Percentiles rank a stretch among this genome's conserved stretches.
Conservation (phyloP, 2,888 invertebrate species). For the Drosophila greeni region DNA sequence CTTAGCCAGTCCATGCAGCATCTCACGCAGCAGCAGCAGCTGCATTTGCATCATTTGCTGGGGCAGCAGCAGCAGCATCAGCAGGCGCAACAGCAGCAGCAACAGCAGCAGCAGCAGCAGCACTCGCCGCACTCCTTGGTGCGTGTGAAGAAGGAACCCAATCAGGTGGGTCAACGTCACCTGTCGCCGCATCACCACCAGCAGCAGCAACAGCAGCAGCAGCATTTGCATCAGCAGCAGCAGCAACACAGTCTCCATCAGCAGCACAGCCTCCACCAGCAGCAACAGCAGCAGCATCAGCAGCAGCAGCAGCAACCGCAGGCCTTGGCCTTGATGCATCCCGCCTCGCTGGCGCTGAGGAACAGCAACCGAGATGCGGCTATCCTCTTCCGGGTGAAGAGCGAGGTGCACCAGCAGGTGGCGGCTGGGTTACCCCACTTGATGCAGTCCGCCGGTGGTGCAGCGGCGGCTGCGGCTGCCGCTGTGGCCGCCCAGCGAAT, state of each 20-base stretch:
- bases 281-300: constrained; percentile 61
- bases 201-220: constrained; percentile 69
- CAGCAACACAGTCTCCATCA: constrained; percentile 60
- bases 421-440: constrained; percentile 74
- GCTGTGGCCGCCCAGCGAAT: constrained; percentile 78
- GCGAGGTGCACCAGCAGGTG: constrained; percentile 77
- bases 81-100: constrained; percentile 48
- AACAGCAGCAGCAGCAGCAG: constrained; percentile 59
- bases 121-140: constrained; percentile 73
- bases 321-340: constrained; percentile 77
- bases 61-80: constrained; percentile 65
- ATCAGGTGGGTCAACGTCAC: constrained; percentile 55
- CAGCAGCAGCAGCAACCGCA: constrained; percentile 70
- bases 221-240: constrained; percentile 63
- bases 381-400: constrained; percentile 78
- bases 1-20: constrained; percentile 77
- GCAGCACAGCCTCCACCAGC: constrained; percentile 60
- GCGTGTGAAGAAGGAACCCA: constrained; percentile 77
- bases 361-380: constrained; percentile 80
- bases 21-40: constrained; percentile 77
- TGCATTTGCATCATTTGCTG: constrained; percentile 76
- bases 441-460: constrained; percentile 76
- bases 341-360: constrained; percentile 79
- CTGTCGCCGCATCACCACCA: constrained; percentile 68
- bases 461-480: constrained; percentile 73